Percentiles rank a stretch among this genome's conserved stretches.
phyloP scores from a whole-genome alignment of 2,888 invertebrate species.

The Sussaba pulchella region DNA sequence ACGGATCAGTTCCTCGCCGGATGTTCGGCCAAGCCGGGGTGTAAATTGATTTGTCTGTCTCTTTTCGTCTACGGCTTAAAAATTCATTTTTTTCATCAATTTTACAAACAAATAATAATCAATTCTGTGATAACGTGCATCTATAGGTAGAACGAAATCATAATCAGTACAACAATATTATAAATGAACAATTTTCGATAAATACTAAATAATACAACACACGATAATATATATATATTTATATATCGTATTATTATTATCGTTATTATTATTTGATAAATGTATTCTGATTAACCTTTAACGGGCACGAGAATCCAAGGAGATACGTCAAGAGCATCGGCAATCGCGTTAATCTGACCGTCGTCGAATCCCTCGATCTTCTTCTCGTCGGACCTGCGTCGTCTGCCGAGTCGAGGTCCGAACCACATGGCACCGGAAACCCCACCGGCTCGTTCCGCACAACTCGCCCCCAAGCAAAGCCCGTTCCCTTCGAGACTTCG shows the following conservation, averaged over 20 bases:
- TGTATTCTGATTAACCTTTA: too few species aligned
- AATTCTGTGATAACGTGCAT: too few species aligned
- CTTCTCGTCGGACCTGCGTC: conserved; percentile 83
- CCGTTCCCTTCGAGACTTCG: conserved; percentile 60
- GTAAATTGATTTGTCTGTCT: conserved; percentile 83
- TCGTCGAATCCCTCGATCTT: conserved; percentile 73
- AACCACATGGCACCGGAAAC: conserved; percentile 85
- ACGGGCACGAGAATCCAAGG: conserved; percentile 83
- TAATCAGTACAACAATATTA: too few species aligned
- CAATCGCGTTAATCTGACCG: conserved; percentile 80
- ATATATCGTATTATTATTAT: too few species aligned
- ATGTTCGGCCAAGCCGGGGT: conserved; percentile 82
- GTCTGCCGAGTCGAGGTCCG: conserved; percentile 86
- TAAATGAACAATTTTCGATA: too few species aligned
- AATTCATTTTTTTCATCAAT: neutral
- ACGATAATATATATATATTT: too few species aligned
- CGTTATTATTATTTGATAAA: neutral
- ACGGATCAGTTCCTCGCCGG: conserved; percentile 74
- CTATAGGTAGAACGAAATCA: too few species aligned
- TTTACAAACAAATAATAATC: neutral
- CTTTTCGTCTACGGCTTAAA: conserved; percentile 70
- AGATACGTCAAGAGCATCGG: conserved; percentile 82
- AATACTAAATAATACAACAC: too few species aligned
- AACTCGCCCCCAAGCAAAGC: conserved; percentile 75
- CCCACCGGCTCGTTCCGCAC: conserved; percentile 74